Conservation (phyloP, 2,888 invertebrate genomes). For the Cosmorhoe ocellata region DNA sequence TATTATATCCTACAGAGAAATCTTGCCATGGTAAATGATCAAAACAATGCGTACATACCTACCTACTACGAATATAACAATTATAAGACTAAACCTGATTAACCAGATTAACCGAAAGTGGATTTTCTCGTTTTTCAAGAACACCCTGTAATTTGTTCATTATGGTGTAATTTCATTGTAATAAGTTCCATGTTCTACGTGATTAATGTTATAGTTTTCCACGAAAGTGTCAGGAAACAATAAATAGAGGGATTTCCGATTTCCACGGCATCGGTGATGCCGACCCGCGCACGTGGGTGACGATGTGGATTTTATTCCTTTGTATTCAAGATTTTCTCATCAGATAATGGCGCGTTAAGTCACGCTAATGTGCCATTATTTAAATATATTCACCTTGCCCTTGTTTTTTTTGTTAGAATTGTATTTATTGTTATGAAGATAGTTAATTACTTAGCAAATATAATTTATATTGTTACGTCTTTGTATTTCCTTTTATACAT, state of each 20-base stretch:
- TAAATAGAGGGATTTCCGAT: slow-evolving; percentile 75
- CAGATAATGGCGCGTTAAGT: slow-evolving; percentile 53
- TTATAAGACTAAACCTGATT: slow-evolving; percentile 60
- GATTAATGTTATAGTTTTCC: slow-evolving; percentile 47
- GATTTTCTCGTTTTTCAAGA: slow-evolving; percentile 70
- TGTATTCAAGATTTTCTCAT: slow-evolving; percentile 66
- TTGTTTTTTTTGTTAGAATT: slow-evolving; percentile 15
- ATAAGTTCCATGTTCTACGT: slow-evolving; percentile 38
- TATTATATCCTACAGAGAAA: not conserved
- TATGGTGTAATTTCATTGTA: slow-evolving; percentile 62
- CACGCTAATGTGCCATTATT: slow-evolving; percentile 51
- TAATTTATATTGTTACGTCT: too few species aligned
- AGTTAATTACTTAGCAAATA: too few species aligned
- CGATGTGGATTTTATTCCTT: slow-evolving; percentile 52
- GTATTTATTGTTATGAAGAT: slow-evolving; percentile 13
- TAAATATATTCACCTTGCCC: slow-evolving; percentile 15
- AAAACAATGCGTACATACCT: slow-evolving; percentile 52
- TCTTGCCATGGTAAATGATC: slow-evolving; percentile 19
- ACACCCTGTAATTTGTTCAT: slow-evolving; percentile 55
- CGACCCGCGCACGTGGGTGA: slow-evolving; percentile 42
- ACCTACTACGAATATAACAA: slow-evolving; percentile 41
- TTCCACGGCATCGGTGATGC: slow-evolving; percentile 46
- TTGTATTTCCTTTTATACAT: too few species aligned
- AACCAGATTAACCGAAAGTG: slow-evolving; percentile 59
- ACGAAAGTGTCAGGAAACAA: slow-evolving; percentile 66